Evolutionary conservation across 2,113 vertebrate genomes (phyloP).

Genomic region (Athene cunicularia): DNA sequence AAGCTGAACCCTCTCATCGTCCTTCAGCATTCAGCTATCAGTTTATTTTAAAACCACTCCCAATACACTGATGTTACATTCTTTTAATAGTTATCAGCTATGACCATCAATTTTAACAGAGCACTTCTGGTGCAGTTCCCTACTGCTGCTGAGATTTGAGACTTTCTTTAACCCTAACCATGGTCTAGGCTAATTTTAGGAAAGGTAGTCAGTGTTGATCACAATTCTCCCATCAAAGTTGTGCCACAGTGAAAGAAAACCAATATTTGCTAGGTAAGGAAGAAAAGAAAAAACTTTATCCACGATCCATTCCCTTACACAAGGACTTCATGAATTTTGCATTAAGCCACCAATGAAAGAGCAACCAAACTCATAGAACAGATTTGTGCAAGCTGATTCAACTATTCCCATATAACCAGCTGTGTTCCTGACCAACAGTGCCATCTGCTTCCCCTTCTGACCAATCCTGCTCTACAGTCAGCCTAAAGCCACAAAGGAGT

Average conservation of each 20-base stretch:
- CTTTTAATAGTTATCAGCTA: background rate
- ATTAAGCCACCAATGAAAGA: background rate
- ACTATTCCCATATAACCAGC: background rate
- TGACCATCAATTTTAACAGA: background rate
- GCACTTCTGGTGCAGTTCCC: background rate
- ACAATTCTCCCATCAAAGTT: background rate
- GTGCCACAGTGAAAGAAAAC: background rate
- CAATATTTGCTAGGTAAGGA: background rate
- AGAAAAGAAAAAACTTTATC: background rate
- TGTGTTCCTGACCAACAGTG: background rate
- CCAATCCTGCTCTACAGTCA: background rate
- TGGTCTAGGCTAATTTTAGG: background rate
- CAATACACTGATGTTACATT: background rate
- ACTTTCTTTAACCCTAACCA: background rate
- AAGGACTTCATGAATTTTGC: background rate
- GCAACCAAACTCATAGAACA: background rate
- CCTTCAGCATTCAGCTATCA: background rate
- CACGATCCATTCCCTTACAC: background rate
- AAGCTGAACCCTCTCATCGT: background rate
- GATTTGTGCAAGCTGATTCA: background rate
- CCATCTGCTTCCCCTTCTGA: background rate
- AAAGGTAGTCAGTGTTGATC: background rate
- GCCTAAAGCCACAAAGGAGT: background rate
- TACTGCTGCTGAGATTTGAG: background rate
- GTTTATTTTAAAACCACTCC: background rate